A percentile compares a stretch with the other conserved stretches of the same genome.
Conservation (phyloP, 2,888 invertebrate species). For the Polydrusus tereticollis region DNA sequence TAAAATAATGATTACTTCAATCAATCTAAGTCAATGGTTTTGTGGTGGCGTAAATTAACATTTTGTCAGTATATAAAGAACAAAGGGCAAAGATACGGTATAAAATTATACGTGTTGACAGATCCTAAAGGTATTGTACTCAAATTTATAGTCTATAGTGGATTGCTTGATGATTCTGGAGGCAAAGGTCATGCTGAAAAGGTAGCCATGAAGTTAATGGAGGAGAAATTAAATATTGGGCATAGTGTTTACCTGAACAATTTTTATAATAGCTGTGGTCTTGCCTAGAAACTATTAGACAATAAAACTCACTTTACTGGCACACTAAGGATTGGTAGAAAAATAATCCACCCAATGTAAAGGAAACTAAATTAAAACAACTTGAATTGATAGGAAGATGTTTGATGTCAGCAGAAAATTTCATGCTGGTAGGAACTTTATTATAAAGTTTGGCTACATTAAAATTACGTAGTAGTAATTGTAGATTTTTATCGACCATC, state of each 20-base stretch:
- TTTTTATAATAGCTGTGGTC: conserved; percentile 40
- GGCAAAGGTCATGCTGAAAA: conserved; percentile 51
- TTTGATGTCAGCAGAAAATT: too few relatives aligned
- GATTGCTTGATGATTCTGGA: conserved; percentile 54
- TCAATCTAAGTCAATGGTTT: conserved; percentile 52
- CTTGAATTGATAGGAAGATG: too few relatives aligned
- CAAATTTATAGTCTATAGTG: conserved; percentile 57
- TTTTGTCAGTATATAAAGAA: conserved; percentile 57
- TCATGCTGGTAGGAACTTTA: too few relatives aligned
- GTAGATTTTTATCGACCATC: too few relatives aligned
- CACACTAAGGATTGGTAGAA: conserved; percentile 45
- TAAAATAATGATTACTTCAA: conserved; percentile 60
- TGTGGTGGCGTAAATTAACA: conserved; percentile 56
- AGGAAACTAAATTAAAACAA: too few relatives aligned
- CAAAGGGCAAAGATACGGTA: conserved; percentile 61
- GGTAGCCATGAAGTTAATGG: conserved; percentile 50
- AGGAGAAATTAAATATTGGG: conserved; percentile 47
- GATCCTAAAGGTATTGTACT: conserved; percentile 53
- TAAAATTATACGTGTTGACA: conserved; percentile 56
- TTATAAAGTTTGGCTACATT: too few relatives aligned
- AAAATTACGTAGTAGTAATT: too few relatives aligned
- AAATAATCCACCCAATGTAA: too few relatives aligned
- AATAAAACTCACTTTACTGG: conserved; percentile 51
- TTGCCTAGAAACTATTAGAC: conserved; percentile 35
- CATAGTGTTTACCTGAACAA: conserved; percentile 53